A percentile compares a stretch with the other conserved stretches of the same genome.
These are phyloP conservation scores for Triplophysa tibetana DNA, from an alignment of 2,113 vertebrate species.

Conservation along the genomic window DNA sequence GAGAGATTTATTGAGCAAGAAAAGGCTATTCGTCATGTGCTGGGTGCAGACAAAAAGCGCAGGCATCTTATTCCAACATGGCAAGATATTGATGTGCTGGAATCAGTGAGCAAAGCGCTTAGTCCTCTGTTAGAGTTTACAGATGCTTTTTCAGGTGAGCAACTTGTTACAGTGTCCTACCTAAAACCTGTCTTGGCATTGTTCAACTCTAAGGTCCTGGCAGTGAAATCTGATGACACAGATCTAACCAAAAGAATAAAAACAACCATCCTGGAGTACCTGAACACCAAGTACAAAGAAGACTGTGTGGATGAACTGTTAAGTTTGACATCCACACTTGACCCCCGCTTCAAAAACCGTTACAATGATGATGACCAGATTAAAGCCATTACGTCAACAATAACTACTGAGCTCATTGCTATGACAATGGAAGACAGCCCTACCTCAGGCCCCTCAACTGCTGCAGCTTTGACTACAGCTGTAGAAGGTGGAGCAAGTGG, in stretches of 20 bases:
- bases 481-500: too few species aligned
- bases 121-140: constrained; percentile 29
- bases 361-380: neutral
- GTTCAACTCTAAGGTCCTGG: constrained; percentile 34
- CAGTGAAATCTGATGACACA: neutral
- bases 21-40: constrained; percentile 24
- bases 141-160: constrained; percentile 30
- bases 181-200: constrained; percentile 15
- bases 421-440: neutral
- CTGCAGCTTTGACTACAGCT: too few species aligned
- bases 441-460: neutral
- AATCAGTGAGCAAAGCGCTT: constrained; percentile 39
- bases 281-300: neutral
- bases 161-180: constrained; percentile 31
- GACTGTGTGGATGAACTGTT: too few species aligned
- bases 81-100: constrained; percentile 34
- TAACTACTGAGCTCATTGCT: neutral
- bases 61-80: too few species aligned
- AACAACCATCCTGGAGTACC: neutral
- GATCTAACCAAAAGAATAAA: neutral
- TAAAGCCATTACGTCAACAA: neutral
- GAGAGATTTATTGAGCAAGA: constrained; percentile 31
- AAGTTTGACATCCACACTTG: constrained; percentile 16
- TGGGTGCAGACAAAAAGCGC: neutral
- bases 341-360: neutral